Evolutionary conservation across 2,888 invertebrate genomes (phyloP).

Genomic region (Halictus quadricinctus): DNA sequence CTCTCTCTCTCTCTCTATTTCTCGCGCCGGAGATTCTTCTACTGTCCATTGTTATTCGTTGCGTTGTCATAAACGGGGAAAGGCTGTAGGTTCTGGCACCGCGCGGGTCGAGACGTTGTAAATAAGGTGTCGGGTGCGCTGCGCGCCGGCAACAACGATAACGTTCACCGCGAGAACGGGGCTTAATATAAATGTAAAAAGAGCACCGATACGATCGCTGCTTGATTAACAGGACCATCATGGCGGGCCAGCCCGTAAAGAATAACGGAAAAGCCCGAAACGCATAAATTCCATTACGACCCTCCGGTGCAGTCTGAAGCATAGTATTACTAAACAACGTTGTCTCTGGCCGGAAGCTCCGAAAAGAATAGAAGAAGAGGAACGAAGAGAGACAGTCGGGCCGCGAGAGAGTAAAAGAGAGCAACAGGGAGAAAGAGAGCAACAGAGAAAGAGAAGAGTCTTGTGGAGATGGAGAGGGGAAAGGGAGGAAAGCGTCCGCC

Average conservation of each 20-base stretch:
- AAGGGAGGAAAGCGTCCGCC: conserved; percentile 64
- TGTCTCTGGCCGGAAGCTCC: conserved; percentile 52
- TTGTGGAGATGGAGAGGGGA: conserved; percentile 29
- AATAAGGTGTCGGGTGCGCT: not conserved
- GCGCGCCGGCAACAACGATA: not conserved
- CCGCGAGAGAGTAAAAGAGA: conserved; percentile 8
- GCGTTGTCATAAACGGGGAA: not conserved
- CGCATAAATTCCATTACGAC: conserved; percentile 51
- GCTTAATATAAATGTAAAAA: conserved; percentile 2
- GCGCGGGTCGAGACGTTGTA: conserved; percentile 4
- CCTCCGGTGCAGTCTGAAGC: conserved; percentile 37
- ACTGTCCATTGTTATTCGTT: conserved; percentile 11
- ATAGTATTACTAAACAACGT: conserved; percentile 55
- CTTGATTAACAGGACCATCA: conserved; percentile 26
- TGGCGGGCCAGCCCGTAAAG: conserved; percentile 3
- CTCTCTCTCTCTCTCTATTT: not conserved
- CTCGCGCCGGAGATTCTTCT: not conserved
- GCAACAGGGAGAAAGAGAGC: conserved; percentile 31
- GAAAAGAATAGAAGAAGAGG: conserved; percentile 60
- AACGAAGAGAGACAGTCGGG: conserved; percentile 35
- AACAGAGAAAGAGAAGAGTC: conserved; percentile 2
- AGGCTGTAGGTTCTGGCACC: not conserved
- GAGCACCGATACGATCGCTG: conserved; percentile 6
- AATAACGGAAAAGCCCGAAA: conserved; percentile 21
- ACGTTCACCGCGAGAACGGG: not conserved